Conservation (phyloP, 1,140 invertebrate genomes). For the Artemia franciscana region DNA sequence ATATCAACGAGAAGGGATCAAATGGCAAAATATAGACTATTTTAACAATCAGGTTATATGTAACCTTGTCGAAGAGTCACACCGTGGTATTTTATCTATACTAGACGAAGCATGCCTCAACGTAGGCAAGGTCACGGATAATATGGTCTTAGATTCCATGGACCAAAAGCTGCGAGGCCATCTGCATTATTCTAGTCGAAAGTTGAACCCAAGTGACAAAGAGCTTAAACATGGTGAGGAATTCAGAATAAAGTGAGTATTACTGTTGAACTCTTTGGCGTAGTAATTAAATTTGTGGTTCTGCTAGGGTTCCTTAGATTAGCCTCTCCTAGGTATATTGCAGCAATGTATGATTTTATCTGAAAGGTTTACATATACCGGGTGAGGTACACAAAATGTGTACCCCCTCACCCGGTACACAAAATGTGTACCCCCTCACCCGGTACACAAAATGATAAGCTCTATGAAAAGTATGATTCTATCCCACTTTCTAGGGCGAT, state of each 20-base stretch:
- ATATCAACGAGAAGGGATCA: constrained; percentile 71
- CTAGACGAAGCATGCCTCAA: constrained; percentile 85
- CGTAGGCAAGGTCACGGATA: constrained; percentile 75
- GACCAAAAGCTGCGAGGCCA: constrained; percentile 64
- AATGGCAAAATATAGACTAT: constrained; percentile 71
- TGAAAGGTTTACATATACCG: too few species aligned
- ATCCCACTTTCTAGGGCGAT: too few species aligned
- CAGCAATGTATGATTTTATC: too few species aligned
- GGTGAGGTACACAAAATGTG: too few species aligned
- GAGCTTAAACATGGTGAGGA: constrained; percentile 50
- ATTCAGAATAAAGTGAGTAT: constrained; percentile 46
- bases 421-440: too few species aligned
- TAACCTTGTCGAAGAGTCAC: constrained; percentile 67
- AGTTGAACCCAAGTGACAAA: constrained; percentile 55
- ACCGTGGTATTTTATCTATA: constrained; percentile 73
- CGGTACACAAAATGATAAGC: too few species aligned
- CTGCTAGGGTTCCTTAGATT: too few species aligned
- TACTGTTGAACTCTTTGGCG: too few species aligned
- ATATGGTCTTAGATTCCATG: constrained; percentile 76
- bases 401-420: too few species aligned
- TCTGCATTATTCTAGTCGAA: constrained; percentile 69
- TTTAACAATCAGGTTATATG: constrained; percentile 62
- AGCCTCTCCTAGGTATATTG: too few species aligned
- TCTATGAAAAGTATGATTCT: too few species aligned
- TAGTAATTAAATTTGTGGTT: too few species aligned